Conservation (phyloP, 2,797 vertebrate species). For the Echeneis naucrates region DNA sequence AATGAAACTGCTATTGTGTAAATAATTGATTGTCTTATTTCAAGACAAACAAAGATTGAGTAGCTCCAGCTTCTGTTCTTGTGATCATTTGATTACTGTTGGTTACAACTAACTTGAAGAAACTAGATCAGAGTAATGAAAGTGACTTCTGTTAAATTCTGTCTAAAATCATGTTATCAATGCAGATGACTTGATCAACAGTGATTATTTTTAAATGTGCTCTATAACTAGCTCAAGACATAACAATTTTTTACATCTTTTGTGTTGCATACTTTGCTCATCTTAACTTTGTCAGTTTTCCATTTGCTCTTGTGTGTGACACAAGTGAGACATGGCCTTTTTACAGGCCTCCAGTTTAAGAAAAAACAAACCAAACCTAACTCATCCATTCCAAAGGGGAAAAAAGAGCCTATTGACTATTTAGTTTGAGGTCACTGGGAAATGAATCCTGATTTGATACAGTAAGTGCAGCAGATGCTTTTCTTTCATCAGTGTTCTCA, state of each 20-base stretch:
- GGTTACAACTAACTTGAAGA: too few species aligned
- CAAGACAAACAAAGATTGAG: too few species aligned
- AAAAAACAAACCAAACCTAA: slow-evolving; percentile 5
- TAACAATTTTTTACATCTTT: too few species aligned
- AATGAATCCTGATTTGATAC: slow-evolving; percentile 42
- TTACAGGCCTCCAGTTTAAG: background rate
- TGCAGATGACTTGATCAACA: background rate
- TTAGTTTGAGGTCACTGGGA: slow-evolving; percentile 41
- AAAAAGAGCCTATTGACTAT: slow-evolving; percentile 24
- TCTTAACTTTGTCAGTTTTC: background rate
- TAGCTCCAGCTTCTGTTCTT: too few species aligned
- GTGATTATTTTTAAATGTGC: background rate
- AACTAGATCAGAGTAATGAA: too few species aligned
- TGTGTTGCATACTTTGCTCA: too few species aligned
- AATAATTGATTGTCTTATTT: too few species aligned
- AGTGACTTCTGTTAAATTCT: too few species aligned
- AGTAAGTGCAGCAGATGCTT: slow-evolving; percentile 44
- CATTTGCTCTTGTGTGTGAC: background rate
- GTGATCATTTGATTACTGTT: too few species aligned
- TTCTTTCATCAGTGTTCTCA: slow-evolving; percentile 45
- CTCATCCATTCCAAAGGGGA: slow-evolving; percentile 25
- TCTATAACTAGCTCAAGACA: too few species aligned
- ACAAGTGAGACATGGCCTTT: background rate
- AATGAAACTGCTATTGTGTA: too few species aligned
- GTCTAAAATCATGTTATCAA: too few species aligned